Conservation (phyloP, 2,888 invertebrate species). For the Polyommatus iphigenia region DNA sequence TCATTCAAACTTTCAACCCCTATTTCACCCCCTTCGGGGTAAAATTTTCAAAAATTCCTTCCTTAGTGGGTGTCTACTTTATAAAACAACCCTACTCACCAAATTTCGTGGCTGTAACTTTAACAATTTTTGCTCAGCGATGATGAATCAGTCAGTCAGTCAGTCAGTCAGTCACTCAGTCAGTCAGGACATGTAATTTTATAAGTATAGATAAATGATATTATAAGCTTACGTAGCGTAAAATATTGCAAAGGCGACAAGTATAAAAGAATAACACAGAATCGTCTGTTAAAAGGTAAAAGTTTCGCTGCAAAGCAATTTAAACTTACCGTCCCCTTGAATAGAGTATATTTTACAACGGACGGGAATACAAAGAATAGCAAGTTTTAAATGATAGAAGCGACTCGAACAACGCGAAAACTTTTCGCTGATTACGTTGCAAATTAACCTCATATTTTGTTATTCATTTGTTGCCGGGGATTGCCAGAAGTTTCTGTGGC, state of each 20-base stretch:
- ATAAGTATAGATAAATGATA: too few relatives aligned
- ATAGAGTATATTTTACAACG: neutral
- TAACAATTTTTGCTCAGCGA: too few relatives aligned
- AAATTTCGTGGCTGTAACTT: too few relatives aligned
- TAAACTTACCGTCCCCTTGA: neutral
- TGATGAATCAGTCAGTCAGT: too few relatives aligned
- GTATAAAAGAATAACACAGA: conserved; percentile 1
- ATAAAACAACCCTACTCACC: too few relatives aligned
- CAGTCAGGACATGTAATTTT: too few relatives aligned
- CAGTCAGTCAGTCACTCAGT: too few relatives aligned
- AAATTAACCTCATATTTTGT: conserved; percentile 4
- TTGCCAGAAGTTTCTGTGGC: neutral
- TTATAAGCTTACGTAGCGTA: neutral
- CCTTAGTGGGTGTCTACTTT: too few relatives aligned
- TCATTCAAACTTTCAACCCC: too few relatives aligned
- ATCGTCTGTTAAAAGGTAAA: conserved; percentile 1
- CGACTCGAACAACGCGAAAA: neutral
- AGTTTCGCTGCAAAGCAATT: neutral
- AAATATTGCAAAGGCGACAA: conserved; percentile 17
- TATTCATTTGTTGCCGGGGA: neutral
- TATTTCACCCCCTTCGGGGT: too few relatives aligned
- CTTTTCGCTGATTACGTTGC: conserved; percentile 12
- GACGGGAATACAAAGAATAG: neutral
- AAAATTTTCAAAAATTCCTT: too few relatives aligned
- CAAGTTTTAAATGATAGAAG: conserved; percentile 7